Base-by-base conservation (phyloP, 2,797 vertebrate genomes). In the Phylloscopus collybita region DNA sequence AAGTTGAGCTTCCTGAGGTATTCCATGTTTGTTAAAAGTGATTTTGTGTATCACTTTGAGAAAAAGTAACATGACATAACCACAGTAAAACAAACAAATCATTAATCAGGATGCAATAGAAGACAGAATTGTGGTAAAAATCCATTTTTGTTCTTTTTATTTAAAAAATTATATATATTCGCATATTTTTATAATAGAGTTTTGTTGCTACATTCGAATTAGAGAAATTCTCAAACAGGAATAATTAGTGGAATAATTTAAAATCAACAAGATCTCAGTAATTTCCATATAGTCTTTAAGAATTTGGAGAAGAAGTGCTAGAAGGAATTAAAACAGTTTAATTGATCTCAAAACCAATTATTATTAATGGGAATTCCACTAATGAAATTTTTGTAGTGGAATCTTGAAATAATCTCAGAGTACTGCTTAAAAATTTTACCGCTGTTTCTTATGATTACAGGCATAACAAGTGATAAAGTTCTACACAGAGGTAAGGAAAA, bases 71-170 rank as follows among this genome's bases (percentile, higher is more conserved):
- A 47, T 56, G 0, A 23, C 3, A 4, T n/a, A 67, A 32, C 5
- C 61, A 10, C 10, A 72, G 27, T 3, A 72, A 17, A 80, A 81
- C 3, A 73, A 86, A 56, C 1, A 32, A 88, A 76, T 32, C 34
- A 53, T 32, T 61, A 49, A 29, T n/a, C 1, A 2, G 2, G 25
- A 40, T 56, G 32, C 4, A 83, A 40, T 6, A 32, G 16, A 80
- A 65, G 11, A 32, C 6, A 19, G 3, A 13, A 59, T 91, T 38
- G 16, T 40, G 20, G 36, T 61, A 36, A 71, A 72, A 80, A 49
- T 22, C 3, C 1, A 5, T 13, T 38, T 26, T 38, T 30, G 0
- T 10, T 57, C 0, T 49, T 44, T 56, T 22, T 21, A 0, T 32
- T 0, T 18, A 49, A 62, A 69, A 47, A 20, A 8, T 3, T 3